Evolutionary conservation across 2,113 vertebrate species (phyloP).

Genomic region (Stegastes partitus): DNA sequence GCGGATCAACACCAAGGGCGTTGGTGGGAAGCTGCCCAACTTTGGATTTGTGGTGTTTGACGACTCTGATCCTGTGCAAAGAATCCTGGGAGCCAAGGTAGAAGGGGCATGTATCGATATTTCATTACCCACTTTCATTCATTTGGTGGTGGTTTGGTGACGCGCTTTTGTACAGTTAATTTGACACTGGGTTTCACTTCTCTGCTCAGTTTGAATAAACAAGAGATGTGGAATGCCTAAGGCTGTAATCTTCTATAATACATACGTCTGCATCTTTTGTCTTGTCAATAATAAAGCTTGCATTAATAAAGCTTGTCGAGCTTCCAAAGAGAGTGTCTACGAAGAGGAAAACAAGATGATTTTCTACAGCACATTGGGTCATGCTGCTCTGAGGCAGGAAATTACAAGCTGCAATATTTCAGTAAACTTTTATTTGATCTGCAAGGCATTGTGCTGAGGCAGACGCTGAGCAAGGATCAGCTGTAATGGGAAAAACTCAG

Average conservation of each 20-base stretch:
- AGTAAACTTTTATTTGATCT: no score
- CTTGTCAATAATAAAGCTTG: background rate
- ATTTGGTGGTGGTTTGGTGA: constrained; percentile 70
- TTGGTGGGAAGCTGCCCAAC: constrained; percentile 97
- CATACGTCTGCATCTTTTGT: background rate
- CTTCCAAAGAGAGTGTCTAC: background rate
- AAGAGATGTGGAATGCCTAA: background rate
- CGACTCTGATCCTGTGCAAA: constrained; percentile 95
- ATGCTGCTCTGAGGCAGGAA: background rate
- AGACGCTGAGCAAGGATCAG: no score
- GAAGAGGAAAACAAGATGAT: background rate
- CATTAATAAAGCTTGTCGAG: no score
- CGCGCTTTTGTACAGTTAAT: constrained; percentile 4
- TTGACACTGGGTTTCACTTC: background rate
- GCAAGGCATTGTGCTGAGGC: no score
- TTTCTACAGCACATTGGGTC: background rate
- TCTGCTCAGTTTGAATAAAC: background rate
- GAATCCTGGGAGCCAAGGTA: constrained; percentile 98
- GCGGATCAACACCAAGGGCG: constrained; percentile 98
- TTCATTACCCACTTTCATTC: constrained; percentile 75
- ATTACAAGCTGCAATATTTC: no score
- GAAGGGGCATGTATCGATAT: constrained; percentile 82
- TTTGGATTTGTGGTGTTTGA: constrained; percentile 99
- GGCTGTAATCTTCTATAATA: background rate
- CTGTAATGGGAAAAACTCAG: background rate